A percentile compares a stretch with the other conserved stretches of the same genome.
Evolutionary conservation across 2,888 invertebrate species (phyloP).

Genomic region (Limnephilus auricula): DNA sequence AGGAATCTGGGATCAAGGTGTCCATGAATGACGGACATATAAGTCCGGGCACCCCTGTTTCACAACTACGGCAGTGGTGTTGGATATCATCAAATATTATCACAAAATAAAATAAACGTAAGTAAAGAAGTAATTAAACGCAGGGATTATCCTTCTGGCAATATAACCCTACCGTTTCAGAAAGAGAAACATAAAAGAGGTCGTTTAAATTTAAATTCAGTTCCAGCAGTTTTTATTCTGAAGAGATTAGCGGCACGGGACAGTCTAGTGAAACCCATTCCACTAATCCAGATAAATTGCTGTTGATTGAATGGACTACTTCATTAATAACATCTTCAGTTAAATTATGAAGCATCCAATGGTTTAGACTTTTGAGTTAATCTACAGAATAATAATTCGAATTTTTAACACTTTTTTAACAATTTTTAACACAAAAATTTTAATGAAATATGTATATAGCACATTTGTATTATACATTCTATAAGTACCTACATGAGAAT

Average conservation of each 20-base stretch:
- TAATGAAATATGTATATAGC: too few relatives aligned
- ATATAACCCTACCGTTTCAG: neutral
- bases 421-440: too few relatives aligned
- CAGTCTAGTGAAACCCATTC: neutral
- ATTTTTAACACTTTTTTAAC: too few relatives aligned
- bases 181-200: neutral
- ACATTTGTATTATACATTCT: too few relatives aligned
- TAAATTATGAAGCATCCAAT: neutral
- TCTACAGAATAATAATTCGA: neutral
- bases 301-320: constrained; percentile 5
- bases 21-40: too few relatives aligned
- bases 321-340: neutral
- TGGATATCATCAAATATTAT: too few relatives aligned
- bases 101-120: neutral
- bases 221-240: constrained; percentile 4
- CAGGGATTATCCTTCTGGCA: neutral
- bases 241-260: neutral
- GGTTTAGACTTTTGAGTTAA: neutral
- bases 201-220: neutral
- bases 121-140: neutral
- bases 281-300: constrained; percentile 14
- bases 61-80: too few relatives aligned
- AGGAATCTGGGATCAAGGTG: too few relatives aligned
- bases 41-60: too few relatives aligned
- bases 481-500: too few relatives aligned